Percentiles rank a stretch among this genome's conserved stretches.
These are phyloP conservation scores for Henricia sp. DNA, from an alignment of 53 echinoderm and acorn worm genomes.

Conservation along the genomic window DNA sequence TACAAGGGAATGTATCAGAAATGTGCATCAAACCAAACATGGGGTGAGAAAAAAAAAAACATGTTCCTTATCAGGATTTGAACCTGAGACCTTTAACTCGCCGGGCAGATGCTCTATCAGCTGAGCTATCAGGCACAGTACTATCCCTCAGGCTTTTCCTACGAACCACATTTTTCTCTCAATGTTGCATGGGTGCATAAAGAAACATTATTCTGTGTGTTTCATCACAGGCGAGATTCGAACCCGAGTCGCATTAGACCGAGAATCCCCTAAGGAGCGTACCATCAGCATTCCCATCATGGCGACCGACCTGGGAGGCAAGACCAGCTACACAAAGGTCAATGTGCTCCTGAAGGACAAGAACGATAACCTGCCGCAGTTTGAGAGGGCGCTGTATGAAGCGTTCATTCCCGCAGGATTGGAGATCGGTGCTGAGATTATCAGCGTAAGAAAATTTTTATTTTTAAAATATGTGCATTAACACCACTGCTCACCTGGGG, in stretches of 20 bases:
- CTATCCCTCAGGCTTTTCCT: no score
- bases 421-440: conserved; percentile 57
- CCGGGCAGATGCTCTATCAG: no score
- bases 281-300: conserved; percentile 82
- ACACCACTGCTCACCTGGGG: no score
- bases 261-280: conserved; percentile 68
- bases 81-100: no score
- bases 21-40: no score
- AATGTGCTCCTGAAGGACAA: conserved; percentile 85
- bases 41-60: no score
- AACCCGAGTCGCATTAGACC: conserved; percentile 73
- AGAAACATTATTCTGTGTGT: no score
- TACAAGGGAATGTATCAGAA: no score
- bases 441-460: conserved; percentile 63
- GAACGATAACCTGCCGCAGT: conserved; percentile 86
- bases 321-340: conserved; percentile 84
- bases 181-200: no score
- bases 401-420: conserved; percentile 61
- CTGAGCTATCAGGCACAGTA: no score
- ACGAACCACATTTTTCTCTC: no score
- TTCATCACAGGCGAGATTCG: conserved; percentile 81
- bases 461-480: background rate
- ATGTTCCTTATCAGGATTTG: no score
- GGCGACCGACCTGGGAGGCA: conserved; percentile 85
- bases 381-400: conserved; percentile 83